These are phyloP conservation scores for Seriola aureovittata DNA, from an alignment of 2,113 vertebrate species.

Conservation along the genomic window DNA sequence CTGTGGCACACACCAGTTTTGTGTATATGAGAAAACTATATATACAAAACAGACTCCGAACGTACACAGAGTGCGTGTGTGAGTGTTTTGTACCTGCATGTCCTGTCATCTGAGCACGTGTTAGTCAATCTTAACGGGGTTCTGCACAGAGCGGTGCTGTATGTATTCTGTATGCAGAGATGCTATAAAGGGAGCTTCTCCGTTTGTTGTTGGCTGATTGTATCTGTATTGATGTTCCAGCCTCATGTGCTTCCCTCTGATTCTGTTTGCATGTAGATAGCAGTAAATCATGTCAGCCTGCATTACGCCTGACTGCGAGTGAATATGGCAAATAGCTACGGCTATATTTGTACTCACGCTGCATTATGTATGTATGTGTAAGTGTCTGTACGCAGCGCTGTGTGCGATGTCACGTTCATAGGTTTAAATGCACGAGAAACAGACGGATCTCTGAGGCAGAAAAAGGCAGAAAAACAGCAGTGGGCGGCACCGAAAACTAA, in stretches of 20 bases:
- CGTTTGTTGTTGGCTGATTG: conserved; percentile 31
- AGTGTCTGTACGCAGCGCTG: neutral
- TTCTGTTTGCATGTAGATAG: conserved; percentile 23
- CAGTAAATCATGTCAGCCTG: conserved; percentile 43
- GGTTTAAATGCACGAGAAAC: conserved; percentile 8
- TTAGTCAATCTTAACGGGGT: neutral
- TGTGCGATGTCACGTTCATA: neutral
- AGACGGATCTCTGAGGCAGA: neutral
- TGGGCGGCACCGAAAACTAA: neutral
- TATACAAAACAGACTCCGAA: neutral
- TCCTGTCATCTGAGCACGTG: conserved; percentile 1
- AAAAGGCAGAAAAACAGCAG: neutral
- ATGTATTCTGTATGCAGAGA: conserved; percentile 14
- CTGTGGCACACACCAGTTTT: neutral
- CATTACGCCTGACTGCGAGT: conserved; percentile 25
- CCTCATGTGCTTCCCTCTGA: conserved; percentile 14
- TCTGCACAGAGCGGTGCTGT: neutral
- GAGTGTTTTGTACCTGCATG: neutral
- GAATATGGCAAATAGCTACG: conserved; percentile 19
- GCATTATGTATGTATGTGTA: conserved; percentile 26
- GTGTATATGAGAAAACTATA: neutral
- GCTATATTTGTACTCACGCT: conserved; percentile 36
- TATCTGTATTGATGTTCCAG: conserved; percentile 53
- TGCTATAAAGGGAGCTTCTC: conserved; percentile 18
- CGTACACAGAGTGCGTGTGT: neutral